Evolutionary conservation across 2,113 vertebrate genomes (phyloP).

Genomic region (Cavia aperea): DNA sequence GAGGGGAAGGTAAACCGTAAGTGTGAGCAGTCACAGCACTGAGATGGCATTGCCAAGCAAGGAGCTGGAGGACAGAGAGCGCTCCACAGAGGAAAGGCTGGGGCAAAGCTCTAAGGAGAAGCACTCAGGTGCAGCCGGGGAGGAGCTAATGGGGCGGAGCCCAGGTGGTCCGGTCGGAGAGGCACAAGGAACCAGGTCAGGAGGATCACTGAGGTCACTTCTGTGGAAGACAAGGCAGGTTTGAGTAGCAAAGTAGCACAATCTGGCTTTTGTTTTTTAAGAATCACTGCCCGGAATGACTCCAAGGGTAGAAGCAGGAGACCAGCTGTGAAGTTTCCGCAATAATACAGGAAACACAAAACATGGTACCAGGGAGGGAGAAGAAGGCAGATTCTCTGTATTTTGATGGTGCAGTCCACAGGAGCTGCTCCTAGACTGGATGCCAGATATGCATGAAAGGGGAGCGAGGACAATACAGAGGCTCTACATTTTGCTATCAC

Average conservation of each 20-base stretch:
- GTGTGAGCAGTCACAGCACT: not conserved
- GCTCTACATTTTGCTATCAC: not conserved
- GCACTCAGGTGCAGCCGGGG: not conserved
- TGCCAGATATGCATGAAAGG: not conserved
- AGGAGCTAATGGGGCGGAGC: fast-evolving
- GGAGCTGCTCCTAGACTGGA: not conserved
- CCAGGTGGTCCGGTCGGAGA: not conserved
- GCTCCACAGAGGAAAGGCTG: not conserved
- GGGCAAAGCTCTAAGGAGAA: not conserved
- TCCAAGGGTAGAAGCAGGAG: not conserved
- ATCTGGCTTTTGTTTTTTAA: not conserved
- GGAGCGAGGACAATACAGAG: not conserved
- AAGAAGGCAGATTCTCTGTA: not conserved
- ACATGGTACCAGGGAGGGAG: not conserved
- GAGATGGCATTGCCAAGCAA: not conserved
- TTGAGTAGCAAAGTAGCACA: not conserved
- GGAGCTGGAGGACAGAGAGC: fast-evolving
- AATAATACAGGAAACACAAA: not conserved
- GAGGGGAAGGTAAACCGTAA: not conserved
- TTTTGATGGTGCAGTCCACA: not conserved
- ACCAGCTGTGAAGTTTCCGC: too few relatives aligned
- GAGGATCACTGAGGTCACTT: not conserved
- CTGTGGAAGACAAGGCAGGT: not conserved
- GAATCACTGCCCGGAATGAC: not conserved
- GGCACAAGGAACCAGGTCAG: not conserved